Evolutionary conservation across 2,888 invertebrate genomes (phyloP).

Genomic region (Orthosia gothica): DNA sequence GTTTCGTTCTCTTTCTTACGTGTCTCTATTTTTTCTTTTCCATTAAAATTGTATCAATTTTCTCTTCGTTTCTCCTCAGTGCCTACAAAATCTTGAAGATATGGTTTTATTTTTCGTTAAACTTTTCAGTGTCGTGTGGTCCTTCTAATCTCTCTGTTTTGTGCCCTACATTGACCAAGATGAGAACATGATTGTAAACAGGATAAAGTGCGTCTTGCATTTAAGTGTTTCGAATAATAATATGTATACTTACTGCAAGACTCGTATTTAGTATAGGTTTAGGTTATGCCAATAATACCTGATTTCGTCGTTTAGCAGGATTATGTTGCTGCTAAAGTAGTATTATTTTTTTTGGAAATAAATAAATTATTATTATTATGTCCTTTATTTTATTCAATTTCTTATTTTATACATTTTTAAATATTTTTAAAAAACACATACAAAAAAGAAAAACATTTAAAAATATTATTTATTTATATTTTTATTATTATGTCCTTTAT

Average conservation of each 20-base stretch:
- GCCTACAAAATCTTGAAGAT: no score
- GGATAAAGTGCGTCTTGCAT: conserved; percentile 7
- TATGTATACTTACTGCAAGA: no score
- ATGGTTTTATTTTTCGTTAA: neutral
- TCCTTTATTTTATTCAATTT: no score
- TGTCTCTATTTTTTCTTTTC: neutral
- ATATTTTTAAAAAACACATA: no score
- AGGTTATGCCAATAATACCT: neutral
- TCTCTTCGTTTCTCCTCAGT: neutral
- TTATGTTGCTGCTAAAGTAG: neutral
- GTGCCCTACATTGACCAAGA: neutral
- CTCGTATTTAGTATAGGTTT: neutral
- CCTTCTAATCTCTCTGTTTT: neutral
- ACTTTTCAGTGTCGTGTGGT: neutral
- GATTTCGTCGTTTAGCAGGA: neutral
- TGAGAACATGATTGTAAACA: conserved; percentile 3
- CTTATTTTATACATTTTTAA: no score
- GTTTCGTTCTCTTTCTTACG: neutral
- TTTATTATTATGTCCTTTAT: no score
- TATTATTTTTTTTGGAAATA: no score
- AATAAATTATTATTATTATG: no score
- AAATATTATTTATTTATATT: no score
- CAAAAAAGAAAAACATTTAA: no score
- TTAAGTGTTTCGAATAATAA: no score
- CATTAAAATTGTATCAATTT: neutral